Evolutionary conservation across 1,140 invertebrate species (phyloP), one percentile per base, ranked within the genome.

Genomic region (Ips nitidus): DNA sequence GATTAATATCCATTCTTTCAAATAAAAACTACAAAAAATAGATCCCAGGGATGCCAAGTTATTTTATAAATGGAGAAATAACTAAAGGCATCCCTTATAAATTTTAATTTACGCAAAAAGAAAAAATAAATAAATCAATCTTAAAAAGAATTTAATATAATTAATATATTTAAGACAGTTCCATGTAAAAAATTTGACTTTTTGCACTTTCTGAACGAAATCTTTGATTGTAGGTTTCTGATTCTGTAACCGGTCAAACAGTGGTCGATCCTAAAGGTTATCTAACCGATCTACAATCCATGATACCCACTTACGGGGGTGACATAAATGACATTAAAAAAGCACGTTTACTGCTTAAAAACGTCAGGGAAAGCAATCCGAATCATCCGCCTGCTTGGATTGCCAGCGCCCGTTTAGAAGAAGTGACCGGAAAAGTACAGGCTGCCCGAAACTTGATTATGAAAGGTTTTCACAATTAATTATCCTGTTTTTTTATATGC

Each of bases 271-370:
- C 98, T 0, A 99, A 99, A 83, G 98, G 98, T 6, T 99, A 99
- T 80, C 84, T 99, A 4, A 99, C 98, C 2, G 97, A 99, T 83
- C 83, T 99, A 41, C 97, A 99, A 79, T 98, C 95, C 47, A 99
- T 99, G 95, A 95, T 99, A 74, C 98, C 98, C 0, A 94, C 94
- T 22, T 96, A 98, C 82, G 97, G 97, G 4, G 97, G 96, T 5
- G 98, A 99, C 81, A 98, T 99, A 41, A 98, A 97, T 82, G 98
- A 99, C 79, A 98, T 99, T 3, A 99, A 99, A 80, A 99, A 99
- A 82, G 97, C 97, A 0, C 84, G 98, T 68, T 81, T 98, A n/a
- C 82, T 99, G 7, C 80, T 99, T 1, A 99, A 99, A 80, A 98
- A 96, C 52, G 96, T 99, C 0, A 84, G 98, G 57, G 98, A 99